Percentiles rank a stretch among this genome's conserved stretches.
Conservation (phyloP, 2,113 vertebrate species). For the Neodontobutis hainanensis region DNA sequence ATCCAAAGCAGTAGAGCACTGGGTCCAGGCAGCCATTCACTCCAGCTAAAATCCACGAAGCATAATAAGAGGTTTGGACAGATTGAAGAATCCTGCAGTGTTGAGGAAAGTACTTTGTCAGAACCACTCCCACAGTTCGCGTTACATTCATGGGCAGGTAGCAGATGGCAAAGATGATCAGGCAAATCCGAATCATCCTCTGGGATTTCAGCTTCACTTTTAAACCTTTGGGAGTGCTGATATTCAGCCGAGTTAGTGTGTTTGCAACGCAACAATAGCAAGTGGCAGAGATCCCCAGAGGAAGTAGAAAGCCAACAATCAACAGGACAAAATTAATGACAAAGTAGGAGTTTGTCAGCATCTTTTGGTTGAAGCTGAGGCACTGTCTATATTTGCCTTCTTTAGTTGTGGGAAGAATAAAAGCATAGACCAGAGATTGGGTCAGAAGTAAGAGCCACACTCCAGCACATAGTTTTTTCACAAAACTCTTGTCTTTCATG, state of each 20-base stretch:
- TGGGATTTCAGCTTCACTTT: conserved; percentile 71
- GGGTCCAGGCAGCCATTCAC: conserved; percentile 55
- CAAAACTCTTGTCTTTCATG: conserved; percentile 68
- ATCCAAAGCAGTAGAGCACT: conserved; percentile 51
- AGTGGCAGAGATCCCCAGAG: conserved; percentile 57
- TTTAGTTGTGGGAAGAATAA: conserved; percentile 57
- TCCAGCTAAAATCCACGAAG: conserved; percentile 37
- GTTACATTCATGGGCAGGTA: conserved; percentile 74
- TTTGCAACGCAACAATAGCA: conserved; percentile 67
- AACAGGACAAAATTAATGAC: conserved; percentile 62
- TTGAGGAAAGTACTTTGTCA: conserved; percentile 42
- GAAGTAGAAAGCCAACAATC: conserved; percentile 66
- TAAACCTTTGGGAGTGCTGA: conserved; percentile 57
- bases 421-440: conserved; percentile 56
- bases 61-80: conserved; percentile 19
- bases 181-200: conserved; percentile 62
- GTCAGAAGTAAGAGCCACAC: conserved; percentile 68
- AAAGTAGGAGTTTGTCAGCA: conserved; percentile 51
- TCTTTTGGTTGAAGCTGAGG: conserved; percentile 69
- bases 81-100: not conserved
- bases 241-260: conserved; percentile 61
- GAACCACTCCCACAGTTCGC: conserved; percentile 51
- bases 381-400: conserved; percentile 59
- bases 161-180: conserved; percentile 73
- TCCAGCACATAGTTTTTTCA: conserved; percentile 67